Percentiles rank a stretch among this genome's conserved stretches.
Conservation (phyloP, 2,113 vertebrate species). For the Hiodon tergisus region DNA sequence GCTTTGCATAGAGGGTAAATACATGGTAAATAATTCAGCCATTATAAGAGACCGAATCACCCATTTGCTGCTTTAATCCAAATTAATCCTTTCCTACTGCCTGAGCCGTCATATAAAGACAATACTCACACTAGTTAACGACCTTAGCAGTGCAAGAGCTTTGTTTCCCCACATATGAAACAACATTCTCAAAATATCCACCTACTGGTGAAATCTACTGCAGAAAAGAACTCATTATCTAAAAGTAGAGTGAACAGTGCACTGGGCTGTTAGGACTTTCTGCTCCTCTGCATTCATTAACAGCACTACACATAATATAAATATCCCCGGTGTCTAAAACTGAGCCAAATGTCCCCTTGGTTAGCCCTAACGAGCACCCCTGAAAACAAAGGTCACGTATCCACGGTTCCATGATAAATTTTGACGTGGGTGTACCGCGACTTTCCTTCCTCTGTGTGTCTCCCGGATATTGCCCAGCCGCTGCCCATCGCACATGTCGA, state of each 20-base stretch:
- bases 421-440: conserved; percentile 58
- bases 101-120: not conserved
- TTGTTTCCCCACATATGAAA: not conserved
- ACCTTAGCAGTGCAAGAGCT: not conserved
- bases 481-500: conserved; percentile 68
- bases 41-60: not conserved
- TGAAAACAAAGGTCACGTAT: not conserved
- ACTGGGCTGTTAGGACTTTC: not conserved
- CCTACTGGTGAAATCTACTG: not conserved
- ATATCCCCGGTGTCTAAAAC: too few relatives aligned
- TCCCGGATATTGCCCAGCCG: conserved; percentile 60
- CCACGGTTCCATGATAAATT: not conserved
- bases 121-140: not conserved
- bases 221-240: not conserved
- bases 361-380: not conserved
- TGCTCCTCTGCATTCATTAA: not conserved
- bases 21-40: conserved; percentile 1
- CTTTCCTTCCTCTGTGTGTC: conserved; percentile 70
- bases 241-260: not conserved
- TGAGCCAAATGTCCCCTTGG: not conserved
- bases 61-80: conserved; percentile 8
- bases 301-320: not conserved
- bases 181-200: not conserved
- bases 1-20: not conserved
- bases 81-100: not conserved